Evolutionary conservation across 2,113 vertebrate genomes (phyloP), one percentile per base, ranked within the genome.

Genomic region (Peromyscus maniculatus): DNA sequence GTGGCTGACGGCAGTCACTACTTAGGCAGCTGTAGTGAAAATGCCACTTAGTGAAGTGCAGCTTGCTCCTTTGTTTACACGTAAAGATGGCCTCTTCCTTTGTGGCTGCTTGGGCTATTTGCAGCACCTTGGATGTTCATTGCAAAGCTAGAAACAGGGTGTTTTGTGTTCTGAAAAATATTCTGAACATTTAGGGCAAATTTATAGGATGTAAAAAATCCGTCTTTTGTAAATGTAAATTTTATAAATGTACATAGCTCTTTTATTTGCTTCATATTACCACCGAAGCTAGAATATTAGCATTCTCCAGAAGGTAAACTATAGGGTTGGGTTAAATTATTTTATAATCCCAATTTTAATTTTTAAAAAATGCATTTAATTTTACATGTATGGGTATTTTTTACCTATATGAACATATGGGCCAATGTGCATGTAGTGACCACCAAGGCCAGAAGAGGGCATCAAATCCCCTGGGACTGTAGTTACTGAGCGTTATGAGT

Each of bases 61-160:
- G 89, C 55, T 66, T 72, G 62, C 43, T 91, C 91, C 74, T 96
- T 95, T 96, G 94, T 96, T 97, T 97, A 96, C 72, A 57, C 87
- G 74, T 82, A 55, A 94, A 97, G 82, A 92, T 89, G 39, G 72
- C 46, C 71, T 82, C 86, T 88, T 92, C 52, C 64, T 97, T 93
- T 88, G 77, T 69, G 88, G 66, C 39, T 3, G 43, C 88, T 83
- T 28, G 1, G 9, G 57, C 84, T 74, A 21, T 91, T 94, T 86
- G 46, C 39, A 88, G n/a, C 59, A 28, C 0, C 3, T 21, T 39
- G 43, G 71, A 28, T 94, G 15, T 46, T 66, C n/a, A 46, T 84
- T 28, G 39, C 43, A 69, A 33, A 33, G 17, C 28, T 64, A 93
- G 62, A 87, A 17, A 6, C 49, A 62, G 43, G 39, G 2, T 62